Evolutionary conservation across 2,113 vertebrate species (phyloP), one percentile per base, ranked within the genome.

Genomic region (Sylvia atricapilla): DNA sequence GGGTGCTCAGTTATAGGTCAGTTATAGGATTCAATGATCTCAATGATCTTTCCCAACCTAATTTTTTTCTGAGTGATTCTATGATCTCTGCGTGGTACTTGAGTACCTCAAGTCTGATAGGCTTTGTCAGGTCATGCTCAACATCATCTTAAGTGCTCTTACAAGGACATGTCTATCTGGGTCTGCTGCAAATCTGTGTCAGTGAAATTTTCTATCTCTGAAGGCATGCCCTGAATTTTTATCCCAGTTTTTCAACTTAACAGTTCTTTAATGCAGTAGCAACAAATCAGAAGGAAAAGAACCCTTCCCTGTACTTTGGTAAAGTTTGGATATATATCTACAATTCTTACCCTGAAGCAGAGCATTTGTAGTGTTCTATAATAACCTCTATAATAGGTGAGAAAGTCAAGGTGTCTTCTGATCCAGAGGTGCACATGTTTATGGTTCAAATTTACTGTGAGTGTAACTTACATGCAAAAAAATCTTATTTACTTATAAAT

Each of bases 1-100:
- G 11, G 20, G 8, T 53, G 20, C 31, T 52, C 0, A 0, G 39
- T 82, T 43, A 15, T 3, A n/a, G 19, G 19, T 6, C 66, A n/a
- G n/a, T n/a, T n/a, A n/a, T n/a, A n/a, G 60, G 15, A 59, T 44
- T 82, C 23, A 20, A 10, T 8, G 2, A 75, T n/a, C 39, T 21
- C 37, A 21, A 28, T 59, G 44, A 15, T 52, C 46, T 46, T 89
- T 46, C 55, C 28, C n/a, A 82, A 6, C 6, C 13, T 60, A 30
- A n/a, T 15, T 39, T n/a, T n/a, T 46, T 53, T 46, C 24, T 30
- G 39, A 39, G 33, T n/a, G 30, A 46, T n/a, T 60, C 39, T 39
- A 10, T 30, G 33, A 47, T n/a, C 24, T 86, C 46, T 55, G 6
- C 2, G 0, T 17, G 11, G 15, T 52, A 9, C 15, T 25, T 62